Evolutionary conservation across 2,113 vertebrate genomes (phyloP), one percentile per base, ranked within the genome.

Genomic region (Colossoma macropomum): DNA sequence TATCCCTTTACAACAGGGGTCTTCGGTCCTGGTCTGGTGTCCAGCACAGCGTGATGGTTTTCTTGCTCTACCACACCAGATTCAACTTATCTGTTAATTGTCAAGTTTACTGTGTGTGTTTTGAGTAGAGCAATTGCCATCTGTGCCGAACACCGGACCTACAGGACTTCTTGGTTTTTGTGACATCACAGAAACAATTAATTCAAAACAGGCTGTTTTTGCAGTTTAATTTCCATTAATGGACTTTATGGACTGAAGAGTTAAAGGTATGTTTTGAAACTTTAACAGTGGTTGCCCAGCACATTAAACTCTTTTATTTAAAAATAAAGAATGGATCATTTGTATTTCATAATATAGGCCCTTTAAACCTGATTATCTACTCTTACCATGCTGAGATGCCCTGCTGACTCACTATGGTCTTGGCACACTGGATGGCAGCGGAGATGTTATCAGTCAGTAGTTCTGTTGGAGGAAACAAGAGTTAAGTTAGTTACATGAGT

Each of bases 351-450:
- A 6, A 27, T 62, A 27, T 21, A 4, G 25, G n/a, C n/a, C 25
- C 59, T 62, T 62, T 62, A 62, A 62, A 27, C 5, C n/a, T n/a
- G 23, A 77, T 60, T 0, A 71, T 30, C n/a, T 17, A 69, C 2
- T 81, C 83, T 80, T 86, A 92, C 90, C 91, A 92, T 7, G 89
- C 90, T 10, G 30, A 48, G 32, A 92, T 90, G 34, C 90, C 90
- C 54, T 92, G 87, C 28, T 91, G 88, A 2, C n/a, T 48, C 25
- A 84, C 89, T 32, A 92, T 89, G 48, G 69, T 84, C 80, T 92
- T 91, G 72, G 88, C 90, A 76, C 91, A 92, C 19, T 10, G 16
- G 62, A 88, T 89, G 27, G 84, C 84, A 66, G 52, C 34, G 1
- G 12, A 59, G 48, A 92, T 83, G 83, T 90, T 69, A 59, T 82